Base-by-base conservation (phyloP, 2,888 invertebrate genomes). In the Mythimna ferrago region DNA sequence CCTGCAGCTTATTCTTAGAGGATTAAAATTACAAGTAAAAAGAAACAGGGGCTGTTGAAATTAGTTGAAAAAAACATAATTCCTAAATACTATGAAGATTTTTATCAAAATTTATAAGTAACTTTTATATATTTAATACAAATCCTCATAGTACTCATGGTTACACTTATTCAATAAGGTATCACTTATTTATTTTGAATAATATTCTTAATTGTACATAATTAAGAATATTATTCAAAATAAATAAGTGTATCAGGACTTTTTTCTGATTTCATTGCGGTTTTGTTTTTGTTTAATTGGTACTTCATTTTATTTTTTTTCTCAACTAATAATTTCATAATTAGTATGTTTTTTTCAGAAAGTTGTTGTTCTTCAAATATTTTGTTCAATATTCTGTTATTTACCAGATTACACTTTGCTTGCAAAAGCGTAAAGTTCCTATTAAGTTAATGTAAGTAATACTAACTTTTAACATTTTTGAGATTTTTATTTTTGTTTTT, bases 11-110 rank as follows among this genome's bases (percentile, higher is more conserved):
- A 76, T 76, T 73, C 76, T 26, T 72, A 76, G 76, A 76, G 76
- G 76, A 72, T 72, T 72, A 76, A 76, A 76, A 76, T 76, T 68
- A 68, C 69, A 65, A 76, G 61, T 72, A 72, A 72, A 76, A 69
- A 76, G 67, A 72, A 72, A 72, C 72, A n/a, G 16, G 16, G 66
- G 32, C 67, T 67, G 67, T 58, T 73, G 73, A 78, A 73, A 76
- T 76, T 72, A 62, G 68, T 76, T 72, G 68, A 72, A 76, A 78
- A n/a, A 71, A 73, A 70, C 67, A 74, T 78, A 68, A 78, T 78
- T 78, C 74, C 74, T 66, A 78, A 78, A 78, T 73, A 73, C 77
- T 78, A 74, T 78, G 65, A 71, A 74, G 74, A 74, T 74, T 74
- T 74, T 78, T 74, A 71, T 68, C 68, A 78, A 74, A 74, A 74